A percentile compares a stretch with the other conserved stretches of the same genome.
Conservation (phyloP, 2,797 vertebrate genomes). For the Cossypha caffra region DNA sequence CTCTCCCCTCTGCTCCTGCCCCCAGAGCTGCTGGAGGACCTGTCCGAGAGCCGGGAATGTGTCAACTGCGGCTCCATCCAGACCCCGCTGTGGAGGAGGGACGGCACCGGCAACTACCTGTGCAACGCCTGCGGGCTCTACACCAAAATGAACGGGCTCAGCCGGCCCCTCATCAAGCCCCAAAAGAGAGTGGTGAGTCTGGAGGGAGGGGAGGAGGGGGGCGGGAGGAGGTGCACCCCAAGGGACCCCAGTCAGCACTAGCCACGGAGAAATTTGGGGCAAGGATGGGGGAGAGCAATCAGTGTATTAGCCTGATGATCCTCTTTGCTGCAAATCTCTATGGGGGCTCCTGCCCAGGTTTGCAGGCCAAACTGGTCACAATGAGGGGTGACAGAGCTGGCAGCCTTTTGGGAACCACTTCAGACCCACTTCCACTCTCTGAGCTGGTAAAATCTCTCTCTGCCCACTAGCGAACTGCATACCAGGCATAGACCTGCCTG, state of each 20-base stretch:
- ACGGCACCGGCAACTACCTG: constrained; percentile 97
- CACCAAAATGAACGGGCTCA: constrained; percentile 99
- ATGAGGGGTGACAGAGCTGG: not conserved
- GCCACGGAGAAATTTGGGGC: not conserved
- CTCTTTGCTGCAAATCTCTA: rapidly evolving
- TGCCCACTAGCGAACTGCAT: rapidly evolving
- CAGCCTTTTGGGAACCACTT: rapidly evolving
- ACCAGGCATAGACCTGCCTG: rapidly evolving
- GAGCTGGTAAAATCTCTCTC: rapidly evolving
- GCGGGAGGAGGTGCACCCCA: rapidly evolving
- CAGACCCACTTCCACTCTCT: rapidly evolving
- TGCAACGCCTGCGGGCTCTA: constrained; percentile 99
- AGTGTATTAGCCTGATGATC: rapidly evolving
- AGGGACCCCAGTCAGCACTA: rapidly evolving
- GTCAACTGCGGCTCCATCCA: constrained; percentile 99
- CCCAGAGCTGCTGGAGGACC: constrained; percentile 92
- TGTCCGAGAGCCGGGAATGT: constrained; percentile 93
- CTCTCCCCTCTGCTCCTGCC: not conserved
- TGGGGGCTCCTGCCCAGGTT: not conserved
- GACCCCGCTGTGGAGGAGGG: constrained; percentile 96
- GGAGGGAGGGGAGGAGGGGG: not conserved
- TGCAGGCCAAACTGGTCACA: not conserved
- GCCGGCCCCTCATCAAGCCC: constrained; percentile 96
- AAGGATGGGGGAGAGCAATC: rapidly evolving
- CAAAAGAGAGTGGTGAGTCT: constrained; percentile 95